A percentile compares a stretch with the other conserved stretches of the same genome.
Evolutionary conservation across 2,888 invertebrate genomes (phyloP).

Genomic region (Orthosia incerta): DNA sequence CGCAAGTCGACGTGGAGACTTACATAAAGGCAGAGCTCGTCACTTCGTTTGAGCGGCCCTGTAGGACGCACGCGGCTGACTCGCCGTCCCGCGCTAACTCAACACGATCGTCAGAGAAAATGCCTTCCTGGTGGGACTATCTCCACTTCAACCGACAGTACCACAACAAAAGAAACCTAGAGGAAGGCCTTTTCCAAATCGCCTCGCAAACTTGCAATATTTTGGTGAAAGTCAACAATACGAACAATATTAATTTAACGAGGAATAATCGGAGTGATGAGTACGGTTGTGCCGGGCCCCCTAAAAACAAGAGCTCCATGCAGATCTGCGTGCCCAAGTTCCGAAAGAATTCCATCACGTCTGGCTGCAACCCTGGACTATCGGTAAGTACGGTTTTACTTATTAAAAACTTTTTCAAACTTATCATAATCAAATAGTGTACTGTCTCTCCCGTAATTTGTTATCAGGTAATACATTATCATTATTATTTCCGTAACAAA

Average conservation of each 20-base stretch:
- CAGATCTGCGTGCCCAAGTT: constrained; percentile 92
- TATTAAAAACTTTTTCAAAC: constrained; percentile 25
- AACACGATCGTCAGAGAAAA: constrained; percentile 78
- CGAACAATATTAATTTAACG: constrained; percentile 93
- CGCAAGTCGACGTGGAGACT: constrained; percentile 80
- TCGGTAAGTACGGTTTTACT: constrained; percentile 87
- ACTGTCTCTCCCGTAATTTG: not conserved
- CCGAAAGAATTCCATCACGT: constrained; percentile 87
- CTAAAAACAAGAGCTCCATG: constrained; percentile 85
- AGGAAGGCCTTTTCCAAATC: constrained; percentile 95
- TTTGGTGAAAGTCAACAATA: constrained; percentile 94
- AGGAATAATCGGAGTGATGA: constrained; percentile 92
- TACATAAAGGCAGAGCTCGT: constrained; percentile 67
- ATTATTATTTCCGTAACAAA: no score
- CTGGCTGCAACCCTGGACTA: constrained; percentile 91
- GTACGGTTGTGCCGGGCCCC: constrained; percentile 89
- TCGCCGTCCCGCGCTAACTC: constrained; percentile 65
- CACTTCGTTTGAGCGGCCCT: constrained; percentile 71
- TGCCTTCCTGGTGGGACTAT: constrained; percentile 92
- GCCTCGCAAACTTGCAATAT: constrained; percentile 95
- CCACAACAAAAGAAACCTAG: constrained; percentile 92
- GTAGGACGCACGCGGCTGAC: constrained; percentile 59
- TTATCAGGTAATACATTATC: no score
- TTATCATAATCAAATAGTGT: constrained; percentile 6
- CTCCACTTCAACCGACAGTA: constrained; percentile 89